Conservation (phyloP, 1,140 invertebrate species). For the Cephus cinctus region DNA sequence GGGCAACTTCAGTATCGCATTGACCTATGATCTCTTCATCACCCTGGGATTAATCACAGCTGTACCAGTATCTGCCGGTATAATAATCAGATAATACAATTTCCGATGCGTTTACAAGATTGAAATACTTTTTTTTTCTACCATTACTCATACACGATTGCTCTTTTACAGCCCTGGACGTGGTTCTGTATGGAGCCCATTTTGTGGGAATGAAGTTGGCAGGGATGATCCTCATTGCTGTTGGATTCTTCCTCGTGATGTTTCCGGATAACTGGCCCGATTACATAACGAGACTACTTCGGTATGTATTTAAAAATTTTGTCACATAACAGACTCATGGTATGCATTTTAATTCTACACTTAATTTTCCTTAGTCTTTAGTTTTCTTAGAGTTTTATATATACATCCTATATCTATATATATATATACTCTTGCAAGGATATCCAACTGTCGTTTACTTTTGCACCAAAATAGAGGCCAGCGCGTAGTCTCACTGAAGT, state of each 20-base stretch:
- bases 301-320: constrained; percentile 61
- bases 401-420: constrained; percentile 25
- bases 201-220: constrained; percentile 94
- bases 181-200: constrained; percentile 77
- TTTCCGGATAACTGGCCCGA: constrained; percentile 95
- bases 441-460: constrained; percentile 25
- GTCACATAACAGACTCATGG: constrained; percentile 25
- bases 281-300: constrained; percentile 83
- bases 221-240: constrained; percentile 85
- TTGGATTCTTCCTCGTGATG: constrained; percentile 91
- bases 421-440: constrained; percentile 31
- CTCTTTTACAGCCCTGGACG: constrained; percentile 75
- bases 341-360: constrained; percentile 43
- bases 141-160: constrained; percentile 9
- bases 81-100: constrained; percentile 26
- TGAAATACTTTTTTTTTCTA: not conserved
- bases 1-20: constrained; percentile 85
- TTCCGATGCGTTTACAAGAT: not conserved
- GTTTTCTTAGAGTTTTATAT: constrained; percentile 39
- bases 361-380: constrained; percentile 40
- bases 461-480: constrained; percentile 42
- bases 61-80: constrained; percentile 90
- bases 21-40: constrained; percentile 92
- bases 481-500: constrained; percentile 31
- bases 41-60: constrained; percentile 88